Conservation (phyloP, 1,140 invertebrate species). For the Pachyrhynchus sulphureomaculatus region DNA sequence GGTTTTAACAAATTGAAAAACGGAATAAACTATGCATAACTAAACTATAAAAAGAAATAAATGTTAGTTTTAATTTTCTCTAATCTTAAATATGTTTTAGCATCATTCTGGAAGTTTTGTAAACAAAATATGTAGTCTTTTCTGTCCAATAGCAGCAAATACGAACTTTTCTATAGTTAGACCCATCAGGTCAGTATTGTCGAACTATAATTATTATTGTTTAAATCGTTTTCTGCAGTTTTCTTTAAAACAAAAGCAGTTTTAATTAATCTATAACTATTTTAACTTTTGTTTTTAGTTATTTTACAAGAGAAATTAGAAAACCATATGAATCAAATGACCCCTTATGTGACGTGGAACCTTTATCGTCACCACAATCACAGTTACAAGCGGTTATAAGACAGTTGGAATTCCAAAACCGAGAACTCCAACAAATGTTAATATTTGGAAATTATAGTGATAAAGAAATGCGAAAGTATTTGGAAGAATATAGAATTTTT, state of each 20-base stretch:
- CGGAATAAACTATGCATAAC: too few relatives aligned
- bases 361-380: constrained; percentile 45
- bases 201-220: too few relatives aligned
- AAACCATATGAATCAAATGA: not conserved
- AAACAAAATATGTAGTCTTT: not conserved
- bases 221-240: too few relatives aligned
- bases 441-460: constrained; percentile 41
- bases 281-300: not conserved
- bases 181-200: too few relatives aligned
- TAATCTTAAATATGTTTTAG: not conserved
- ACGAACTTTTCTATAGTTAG: too few relatives aligned
- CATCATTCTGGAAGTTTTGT: constrained; percentile 6
- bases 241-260: too few relatives aligned
- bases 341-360: constrained; percentile 28
- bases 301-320: constrained; percentile 3
- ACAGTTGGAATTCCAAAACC: constrained; percentile 62
- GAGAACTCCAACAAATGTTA: constrained; percentile 45
- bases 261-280: too few relatives aligned
- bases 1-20: too few relatives aligned
- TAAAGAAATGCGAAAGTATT: constrained; percentile 54
- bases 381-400: constrained; percentile 63
- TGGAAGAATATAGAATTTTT: constrained; percentile 56
- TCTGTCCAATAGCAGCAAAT: not conserved
- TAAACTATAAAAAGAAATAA: too few relatives aligned
- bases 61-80: too few relatives aligned